Percentiles rank a stretch among this genome's conserved stretches.
phyloP scores from a whole-genome alignment of 2,113 vertebrate genomes.

The Apteryx mantelli region DNA sequence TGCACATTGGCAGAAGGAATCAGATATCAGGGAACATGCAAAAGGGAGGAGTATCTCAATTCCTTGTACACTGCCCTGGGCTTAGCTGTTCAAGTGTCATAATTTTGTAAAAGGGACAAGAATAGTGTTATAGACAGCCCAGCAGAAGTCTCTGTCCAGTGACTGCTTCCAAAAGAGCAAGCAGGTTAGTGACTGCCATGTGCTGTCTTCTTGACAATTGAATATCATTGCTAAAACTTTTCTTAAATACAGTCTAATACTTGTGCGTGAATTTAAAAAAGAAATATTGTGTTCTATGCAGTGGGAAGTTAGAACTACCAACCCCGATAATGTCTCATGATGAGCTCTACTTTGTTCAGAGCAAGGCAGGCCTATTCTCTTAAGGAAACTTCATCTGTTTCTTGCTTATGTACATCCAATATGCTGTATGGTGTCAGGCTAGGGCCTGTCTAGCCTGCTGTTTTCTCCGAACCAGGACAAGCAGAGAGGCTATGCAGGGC shows the following conservation, averaged over 20 bases:
- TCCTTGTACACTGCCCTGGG: background rate
- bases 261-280: background rate
- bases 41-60: background rate
- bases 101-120: background rate
- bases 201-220: background rate
- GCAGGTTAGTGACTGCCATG: background rate
- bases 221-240: background rate
- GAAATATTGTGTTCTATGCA: too few relatives aligned
- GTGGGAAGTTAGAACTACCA: background rate
- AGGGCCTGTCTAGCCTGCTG: background rate
- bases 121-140: background rate
- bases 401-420: background rate
- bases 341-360: background rate
- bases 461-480: background rate
- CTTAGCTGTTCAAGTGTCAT: background rate
- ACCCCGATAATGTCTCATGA: background rate
- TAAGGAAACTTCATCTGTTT: background rate
- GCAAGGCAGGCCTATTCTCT: background rate
- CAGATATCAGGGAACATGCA: background rate
- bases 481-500: background rate
- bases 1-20: background rate
- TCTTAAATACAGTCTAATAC: background rate
- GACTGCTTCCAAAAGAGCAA: background rate
- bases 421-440: background rate
- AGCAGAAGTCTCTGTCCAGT: background rate